Percentiles rank a stretch among this genome's conserved stretches.
Conservation (phyloP, 2,797 vertebrate species). For the Delichon dasypus region DNA sequence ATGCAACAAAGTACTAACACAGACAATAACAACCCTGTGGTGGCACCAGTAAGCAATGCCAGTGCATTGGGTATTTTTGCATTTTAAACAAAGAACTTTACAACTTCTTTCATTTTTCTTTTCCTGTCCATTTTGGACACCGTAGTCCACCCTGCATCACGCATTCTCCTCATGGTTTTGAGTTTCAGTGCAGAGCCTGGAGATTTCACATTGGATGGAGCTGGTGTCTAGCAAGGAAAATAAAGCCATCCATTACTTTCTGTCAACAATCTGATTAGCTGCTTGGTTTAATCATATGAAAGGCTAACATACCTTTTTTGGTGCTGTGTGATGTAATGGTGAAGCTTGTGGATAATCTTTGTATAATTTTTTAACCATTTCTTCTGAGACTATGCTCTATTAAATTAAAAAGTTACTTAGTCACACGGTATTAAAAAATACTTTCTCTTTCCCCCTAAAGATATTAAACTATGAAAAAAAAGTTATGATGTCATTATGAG, state of each 20-base stretch:
- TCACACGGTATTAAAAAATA: not conserved
- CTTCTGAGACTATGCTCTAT: conserved; percentile 78
- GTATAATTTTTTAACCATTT: conserved; percentile 56
- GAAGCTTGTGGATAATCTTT: conserved; percentile 53
- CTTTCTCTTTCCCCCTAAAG: not conserved
- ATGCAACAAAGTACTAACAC: not conserved
- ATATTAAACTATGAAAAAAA: not conserved
- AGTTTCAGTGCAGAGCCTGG: conserved; percentile 80
- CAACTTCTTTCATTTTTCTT: conserved; percentile 82
- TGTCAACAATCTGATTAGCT: not conserved
- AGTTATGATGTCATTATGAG: not conserved
- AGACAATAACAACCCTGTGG: not conserved
- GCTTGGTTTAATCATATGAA: not conserved
- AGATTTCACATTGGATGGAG: conserved; percentile 72
- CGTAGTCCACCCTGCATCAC: conserved; percentile 87
- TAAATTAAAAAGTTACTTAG: conserved; percentile 40
- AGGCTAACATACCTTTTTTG: conserved; percentile 77
- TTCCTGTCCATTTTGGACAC: conserved; percentile 84
- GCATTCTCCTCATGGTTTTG: conserved; percentile 84
- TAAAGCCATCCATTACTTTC: conserved; percentile 2
- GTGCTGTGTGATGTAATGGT: conserved; percentile 16
- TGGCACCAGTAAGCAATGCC: not conserved
- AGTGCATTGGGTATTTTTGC: not conserved
- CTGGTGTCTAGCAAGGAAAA: conserved; percentile 65
- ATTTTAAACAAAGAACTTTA: conserved; percentile 85